These are phyloP conservation scores for Podotricha telesiphe DNA, from an alignment of 2,888 invertebrate species.

Conservation along the genomic window DNA sequence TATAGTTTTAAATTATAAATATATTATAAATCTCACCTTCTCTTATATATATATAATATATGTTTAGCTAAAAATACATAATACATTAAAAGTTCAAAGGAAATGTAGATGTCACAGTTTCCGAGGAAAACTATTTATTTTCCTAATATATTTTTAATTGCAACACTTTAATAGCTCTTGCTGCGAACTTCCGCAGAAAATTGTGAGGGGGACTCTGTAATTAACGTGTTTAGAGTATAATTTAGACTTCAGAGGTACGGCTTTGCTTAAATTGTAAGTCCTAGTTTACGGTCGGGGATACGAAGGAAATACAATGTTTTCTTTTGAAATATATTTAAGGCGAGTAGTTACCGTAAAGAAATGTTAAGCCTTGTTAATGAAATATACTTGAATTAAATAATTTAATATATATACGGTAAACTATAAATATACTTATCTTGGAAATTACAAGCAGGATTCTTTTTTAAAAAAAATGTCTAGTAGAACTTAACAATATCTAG, in stretches of 20 bases:
- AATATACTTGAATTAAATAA: too few relatives aligned
- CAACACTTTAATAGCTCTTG: slow-evolving; percentile 40
- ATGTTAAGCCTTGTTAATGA: too few relatives aligned
- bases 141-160: slow-evolving; percentile 45
- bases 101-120: slow-evolving; percentile 13
- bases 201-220: slow-evolving; percentile 35
- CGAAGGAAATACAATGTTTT: slow-evolving; percentile 21
- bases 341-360: too few relatives aligned
- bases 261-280: slow-evolving; percentile 28
- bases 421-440: too few relatives aligned
- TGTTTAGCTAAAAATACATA: slow-evolving; percentile 16
- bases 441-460: too few relatives aligned
- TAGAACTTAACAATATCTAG: too few relatives aligned
- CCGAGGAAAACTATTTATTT: slow-evolving; percentile 35
- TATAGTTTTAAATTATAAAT: not conserved
- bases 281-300: slow-evolving; percentile 12
- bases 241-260: slow-evolving; percentile 24
- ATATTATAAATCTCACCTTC: not conserved
- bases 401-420: too few relatives aligned
- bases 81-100: slow-evolving; percentile 19
- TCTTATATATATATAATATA: not conserved
- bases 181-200: slow-evolving; percentile 39
- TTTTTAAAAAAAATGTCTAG: too few relatives aligned
- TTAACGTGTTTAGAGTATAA: slow-evolving; percentile 36
- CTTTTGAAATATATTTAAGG: not conserved